phyloP scores from a whole-genome alignment of 2,797 vertebrate genomes.

The Epinephelus coioides region DNA sequence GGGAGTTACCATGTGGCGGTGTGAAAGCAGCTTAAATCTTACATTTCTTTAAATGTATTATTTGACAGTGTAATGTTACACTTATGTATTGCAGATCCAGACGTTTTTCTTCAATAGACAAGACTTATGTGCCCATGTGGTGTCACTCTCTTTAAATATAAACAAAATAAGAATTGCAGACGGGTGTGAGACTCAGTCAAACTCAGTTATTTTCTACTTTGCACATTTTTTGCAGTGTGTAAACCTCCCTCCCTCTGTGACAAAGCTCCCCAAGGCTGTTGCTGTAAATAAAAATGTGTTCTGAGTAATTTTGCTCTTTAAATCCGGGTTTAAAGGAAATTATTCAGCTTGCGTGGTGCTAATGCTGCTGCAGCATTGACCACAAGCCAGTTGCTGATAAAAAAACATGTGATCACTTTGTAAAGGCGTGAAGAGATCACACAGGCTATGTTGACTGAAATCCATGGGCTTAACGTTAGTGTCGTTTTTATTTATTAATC shows the following conservation, averaged over 20 bases:
- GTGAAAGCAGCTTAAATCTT: background rate
- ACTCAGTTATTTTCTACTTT: background rate
- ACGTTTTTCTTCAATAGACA: background rate
- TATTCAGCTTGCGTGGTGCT: background rate
- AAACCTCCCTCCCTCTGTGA: background rate
- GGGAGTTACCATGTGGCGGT: background rate
- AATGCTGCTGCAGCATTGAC: slow-evolving; percentile 18
- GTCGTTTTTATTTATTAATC: slow-evolving; percentile 25
- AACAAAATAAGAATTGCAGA: background rate
- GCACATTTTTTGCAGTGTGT: slow-evolving; percentile 31
- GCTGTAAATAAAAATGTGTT: slow-evolving; percentile 41
- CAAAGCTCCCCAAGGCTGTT: slow-evolving; percentile 16
- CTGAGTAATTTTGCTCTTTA: slow-evolving; percentile 26
- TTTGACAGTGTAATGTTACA: background rate
- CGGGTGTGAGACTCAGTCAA: background rate
- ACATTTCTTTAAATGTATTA: background rate
- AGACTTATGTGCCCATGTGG: background rate
- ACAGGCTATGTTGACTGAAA: slow-evolving; percentile 16
- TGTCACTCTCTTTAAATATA: background rate
- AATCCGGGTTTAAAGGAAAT: slow-evolving; percentile 17
- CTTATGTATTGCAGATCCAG: background rate
- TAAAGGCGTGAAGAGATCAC: slow-evolving; percentile 22
- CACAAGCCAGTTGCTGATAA: slow-evolving; percentile 1
- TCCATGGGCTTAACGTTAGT: slow-evolving; percentile 37
- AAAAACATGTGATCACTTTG: slow-evolving; percentile 14